Base-by-base conservation (phyloP, 2,797 vertebrate species). In the Columba guinea region DNA sequence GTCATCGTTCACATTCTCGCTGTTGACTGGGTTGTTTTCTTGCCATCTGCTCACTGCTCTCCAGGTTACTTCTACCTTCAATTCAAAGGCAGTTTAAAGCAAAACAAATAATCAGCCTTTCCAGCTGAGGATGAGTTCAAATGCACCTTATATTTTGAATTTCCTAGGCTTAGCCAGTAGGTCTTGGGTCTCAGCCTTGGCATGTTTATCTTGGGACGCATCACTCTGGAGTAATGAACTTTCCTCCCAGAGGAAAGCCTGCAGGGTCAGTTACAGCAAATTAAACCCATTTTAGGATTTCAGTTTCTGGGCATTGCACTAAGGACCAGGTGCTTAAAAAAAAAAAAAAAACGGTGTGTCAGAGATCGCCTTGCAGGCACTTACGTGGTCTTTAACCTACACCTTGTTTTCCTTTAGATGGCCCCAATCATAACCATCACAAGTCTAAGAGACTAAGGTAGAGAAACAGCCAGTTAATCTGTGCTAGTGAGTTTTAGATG, bases 1-100 rank as follows among this genome's bases (percentile, higher is more conserved):
- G 32, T 44, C 59, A 34, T 20, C 1, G 1, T n/a, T 69, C 18
- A 9, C 0, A 0, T 49, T 68, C 9, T 60, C 35, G 32, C 28
- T 82, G 35, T 59, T 39, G 9, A 51, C 12, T 0, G 1, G 3
- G 8, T 26, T 20, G 3, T 22, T 35, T 81, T 60, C 28, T 73
- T 77, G 44, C 7, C 16, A 46, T 28, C 16, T 48, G 32, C 30
- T 58, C 18, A 37, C 3, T 9, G 35, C 70, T 55, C 55, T 35
- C 4, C 13, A 23, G 11, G 9, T 56, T 67, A 76, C 62, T 76
- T 52, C 35, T 67, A 16, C 46, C n/a, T 48, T 62, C 20, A 48
- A 1, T 46, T 56, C 49, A 67, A 83, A 62, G 37, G 15, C 5
- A 58, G 23, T 73, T 56, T 62, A 64, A 79, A 83, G 26, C 18